Conservation (phyloP, 2,797 vertebrate genomes). For the Enteromius trimaculatus region DNA sequence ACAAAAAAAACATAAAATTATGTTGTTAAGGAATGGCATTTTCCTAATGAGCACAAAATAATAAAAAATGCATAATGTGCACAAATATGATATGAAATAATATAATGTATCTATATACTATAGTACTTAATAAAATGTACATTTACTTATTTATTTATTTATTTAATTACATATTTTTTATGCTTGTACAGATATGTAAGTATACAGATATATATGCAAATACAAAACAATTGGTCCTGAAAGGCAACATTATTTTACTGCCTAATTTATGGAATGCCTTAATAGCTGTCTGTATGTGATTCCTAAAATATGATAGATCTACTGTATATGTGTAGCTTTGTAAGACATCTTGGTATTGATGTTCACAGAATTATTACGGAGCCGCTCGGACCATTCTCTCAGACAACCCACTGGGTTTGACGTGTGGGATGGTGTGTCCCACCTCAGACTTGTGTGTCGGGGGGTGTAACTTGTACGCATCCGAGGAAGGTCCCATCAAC, state of each 20-base stretch:
- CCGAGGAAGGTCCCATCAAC: slow-evolving; percentile 95
- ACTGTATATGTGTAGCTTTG: background rate
- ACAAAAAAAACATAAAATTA: no score
- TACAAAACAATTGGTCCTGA: background rate
- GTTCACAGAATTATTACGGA: slow-evolving; percentile 82
- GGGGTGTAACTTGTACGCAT: slow-evolving; percentile 91
- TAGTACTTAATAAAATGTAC: background rate
- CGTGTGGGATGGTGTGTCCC: slow-evolving; percentile 94
- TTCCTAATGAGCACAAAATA: background rate
- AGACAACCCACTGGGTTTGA: slow-evolving; percentile 94
- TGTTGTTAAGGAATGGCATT: background rate
- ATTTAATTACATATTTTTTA: background rate
- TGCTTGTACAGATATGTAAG: background rate
- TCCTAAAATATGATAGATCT: background rate
- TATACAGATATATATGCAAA: background rate
- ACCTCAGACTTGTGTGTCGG: slow-evolving; percentile 96
- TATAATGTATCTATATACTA: background rate
- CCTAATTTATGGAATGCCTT: background rate
- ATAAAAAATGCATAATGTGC: background rate
- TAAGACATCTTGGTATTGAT: slow-evolving; percentile 8
- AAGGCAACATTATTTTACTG: background rate
- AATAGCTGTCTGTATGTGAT: background rate
- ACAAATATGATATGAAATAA: background rate
- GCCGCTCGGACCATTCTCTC: slow-evolving; percentile 90
- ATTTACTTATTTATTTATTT: no score